phyloP scores from a whole-genome alignment of 1,140 invertebrate genomes.

The Capitella teleta region DNA sequence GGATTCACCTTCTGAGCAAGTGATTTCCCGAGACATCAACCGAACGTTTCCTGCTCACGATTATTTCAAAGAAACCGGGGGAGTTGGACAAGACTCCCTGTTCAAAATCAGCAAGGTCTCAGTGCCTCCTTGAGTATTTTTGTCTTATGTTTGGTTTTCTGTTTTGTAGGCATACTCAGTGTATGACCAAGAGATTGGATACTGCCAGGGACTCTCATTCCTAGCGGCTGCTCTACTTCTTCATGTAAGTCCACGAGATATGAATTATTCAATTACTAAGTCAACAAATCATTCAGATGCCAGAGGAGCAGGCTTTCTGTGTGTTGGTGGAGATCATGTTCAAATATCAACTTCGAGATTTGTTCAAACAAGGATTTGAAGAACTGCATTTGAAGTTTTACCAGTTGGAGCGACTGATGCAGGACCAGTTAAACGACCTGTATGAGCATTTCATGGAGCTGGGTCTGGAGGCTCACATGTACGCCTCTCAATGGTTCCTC shows the following conservation, averaged over 20 bases:
- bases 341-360: conserved; percentile 81
- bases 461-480: conserved; percentile 96
- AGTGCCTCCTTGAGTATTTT: no score
- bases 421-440: conserved; percentile 81
- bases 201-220: conserved; percentile 97
- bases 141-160: no score
- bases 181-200: conserved; percentile 92
- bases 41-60: conserved; percentile 97
- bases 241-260: conserved; percentile 61
- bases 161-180: conserved; percentile 74
- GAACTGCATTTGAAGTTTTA: conserved; percentile 88
- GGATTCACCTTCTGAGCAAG: conserved; percentile 79
- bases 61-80: conserved; percentile 67
- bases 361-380: conserved; percentile 94
- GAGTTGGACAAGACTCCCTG: conserved; percentile 81
- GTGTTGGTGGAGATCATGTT: conserved; percentile 95
- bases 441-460: conserved; percentile 81
- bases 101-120: conserved; percentile 77
- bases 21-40: conserved; percentile 91
- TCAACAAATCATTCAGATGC: conserved; percentile 83
- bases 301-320: conserved; percentile 97
- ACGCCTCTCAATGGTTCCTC: conserved; percentile 98
- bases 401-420: conserved; percentile 88
- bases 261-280: no score
- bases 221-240: conserved; percentile 85